A percentile compares a stretch with the other conserved stretches of the same genome.
These are phyloP conservation scores for Conus ventricosus DNA, from an alignment of 1,140 invertebrate genomes.

Conservation along the genomic window DNA sequence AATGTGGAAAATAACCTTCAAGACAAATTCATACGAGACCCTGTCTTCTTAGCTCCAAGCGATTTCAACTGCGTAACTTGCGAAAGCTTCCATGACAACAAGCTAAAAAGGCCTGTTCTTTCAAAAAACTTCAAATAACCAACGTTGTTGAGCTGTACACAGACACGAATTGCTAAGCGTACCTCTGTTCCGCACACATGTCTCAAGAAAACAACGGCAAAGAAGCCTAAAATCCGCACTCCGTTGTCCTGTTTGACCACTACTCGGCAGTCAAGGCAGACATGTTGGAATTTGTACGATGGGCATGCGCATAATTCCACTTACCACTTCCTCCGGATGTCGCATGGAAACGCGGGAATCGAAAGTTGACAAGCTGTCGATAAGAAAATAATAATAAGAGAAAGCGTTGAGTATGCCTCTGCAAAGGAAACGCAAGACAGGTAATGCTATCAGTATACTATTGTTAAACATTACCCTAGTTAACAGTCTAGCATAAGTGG, in stretches of 20 bases:
- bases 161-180: neutral
- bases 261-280: constrained; percentile 5
- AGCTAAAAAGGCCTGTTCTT: neutral
- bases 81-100: constrained; percentile 38
- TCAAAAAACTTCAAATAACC: neutral
- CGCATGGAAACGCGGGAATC: constrained; percentile 9
- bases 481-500: too few relatives aligned
- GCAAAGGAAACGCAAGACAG: constrained; percentile 12
- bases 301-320: constrained; percentile 12
- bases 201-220: neutral
- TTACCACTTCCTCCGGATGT: constrained; percentile 12
- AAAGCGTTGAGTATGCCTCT: neutral
- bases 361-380: neutral
- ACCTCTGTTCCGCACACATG: neutral
- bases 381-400: neutral
- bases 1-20: neutral
- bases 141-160: neutral
- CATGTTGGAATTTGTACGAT: constrained; percentile 35
- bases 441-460: neutral
- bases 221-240: neutral
- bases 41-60: too few relatives aligned
- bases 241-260: neutral
- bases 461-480: too few relatives aligned
- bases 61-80: neutral
- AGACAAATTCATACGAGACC: neutral